phyloP scores from a whole-genome alignment of 53 echinoderm and acorn worm genomes.

The Mesocentrotus franciscanus region DNA sequence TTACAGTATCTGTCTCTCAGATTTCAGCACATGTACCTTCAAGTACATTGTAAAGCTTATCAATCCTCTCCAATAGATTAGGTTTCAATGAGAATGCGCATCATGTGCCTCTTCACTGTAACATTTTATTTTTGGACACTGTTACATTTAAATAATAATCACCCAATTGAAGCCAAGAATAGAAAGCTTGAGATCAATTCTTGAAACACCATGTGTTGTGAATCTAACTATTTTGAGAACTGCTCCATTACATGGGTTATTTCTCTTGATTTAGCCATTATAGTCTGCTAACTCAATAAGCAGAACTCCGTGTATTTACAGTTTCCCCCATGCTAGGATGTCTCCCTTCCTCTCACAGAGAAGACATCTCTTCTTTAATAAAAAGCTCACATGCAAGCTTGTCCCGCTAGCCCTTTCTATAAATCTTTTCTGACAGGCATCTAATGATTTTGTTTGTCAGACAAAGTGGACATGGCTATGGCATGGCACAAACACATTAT shows the following conservation, averaged over 20 bases:
- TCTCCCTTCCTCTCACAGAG: not conserved
- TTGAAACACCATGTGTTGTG: not conserved
- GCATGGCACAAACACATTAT: not conserved
- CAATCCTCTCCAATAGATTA: not conserved
- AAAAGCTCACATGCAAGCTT: conserved; percentile 23
- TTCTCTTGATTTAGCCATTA: conserved; percentile 27
- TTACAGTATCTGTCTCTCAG: too few species aligned
- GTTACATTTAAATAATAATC: conserved; percentile 3
- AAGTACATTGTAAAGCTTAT: not conserved
- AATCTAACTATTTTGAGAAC: not conserved
- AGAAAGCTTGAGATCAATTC: not conserved
- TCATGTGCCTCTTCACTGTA: not conserved
- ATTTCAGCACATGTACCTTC: not conserved
- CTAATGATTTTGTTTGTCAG: conserved; percentile 41
- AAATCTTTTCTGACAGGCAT: conserved; percentile 31
- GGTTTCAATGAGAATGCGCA: not conserved
- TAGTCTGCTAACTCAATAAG: conserved; percentile 9
- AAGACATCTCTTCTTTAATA: conserved; percentile 19
- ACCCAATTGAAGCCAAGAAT: not conserved
- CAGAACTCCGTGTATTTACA: not conserved
- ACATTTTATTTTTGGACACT: not conserved
- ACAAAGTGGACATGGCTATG: not conserved
- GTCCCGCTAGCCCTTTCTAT: not conserved
- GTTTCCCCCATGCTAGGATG: conserved; percentile 9
- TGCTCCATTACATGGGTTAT: not conserved